Evolutionary conservation across 2,797 vertebrate genomes (phyloP), one percentile per base, ranked within the genome.

Genomic region (Chrysocyon brachyurus): DNA sequence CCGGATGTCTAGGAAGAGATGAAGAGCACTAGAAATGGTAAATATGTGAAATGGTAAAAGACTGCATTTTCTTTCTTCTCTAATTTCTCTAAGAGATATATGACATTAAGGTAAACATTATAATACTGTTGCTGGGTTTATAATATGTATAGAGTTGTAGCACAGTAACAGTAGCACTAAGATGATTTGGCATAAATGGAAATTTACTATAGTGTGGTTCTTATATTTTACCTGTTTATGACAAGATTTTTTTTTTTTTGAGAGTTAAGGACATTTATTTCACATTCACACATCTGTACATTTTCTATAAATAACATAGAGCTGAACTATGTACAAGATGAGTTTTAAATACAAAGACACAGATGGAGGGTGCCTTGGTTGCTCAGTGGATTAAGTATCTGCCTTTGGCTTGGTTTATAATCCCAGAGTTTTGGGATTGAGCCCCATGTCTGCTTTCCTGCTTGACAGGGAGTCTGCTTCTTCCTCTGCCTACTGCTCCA

Each of bases 241-340:
- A 56, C 22, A 33, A 87, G 54, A 95, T 24, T 59, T 36, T 46
- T 7, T 46, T 46, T 46, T 46, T 46, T 46, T 46, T 46, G 63
- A 66, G 84, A 61, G 73, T 68, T 46, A 22, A 96, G 92, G 94
- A 98, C 94, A 9, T 99, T 99, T 99, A 99, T 99, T 99, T 99
- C 99, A 99, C 99, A 99, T 99, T 99, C 99, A 99, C 99, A 99
- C 99, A 99, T 99, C 99, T 99, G 99, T 99, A 99, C 99, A 99
- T 98, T 95, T 99, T 99, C 99, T 99, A 99, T 99, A 99, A 99
- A 99, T 99, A 99, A 99, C 91, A 84, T 97, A 98, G 98, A 98
- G 99, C 98, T 98, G 98, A 99, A 99, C 98, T 99, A 99, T 99
- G 99, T 99, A 99, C 99, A 99, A 93, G 40, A 46, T 8, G 40